phyloP scores from a whole-genome alignment of 53 echinoderm and acorn worm genomes.

The Pentamera pediparva region DNA sequence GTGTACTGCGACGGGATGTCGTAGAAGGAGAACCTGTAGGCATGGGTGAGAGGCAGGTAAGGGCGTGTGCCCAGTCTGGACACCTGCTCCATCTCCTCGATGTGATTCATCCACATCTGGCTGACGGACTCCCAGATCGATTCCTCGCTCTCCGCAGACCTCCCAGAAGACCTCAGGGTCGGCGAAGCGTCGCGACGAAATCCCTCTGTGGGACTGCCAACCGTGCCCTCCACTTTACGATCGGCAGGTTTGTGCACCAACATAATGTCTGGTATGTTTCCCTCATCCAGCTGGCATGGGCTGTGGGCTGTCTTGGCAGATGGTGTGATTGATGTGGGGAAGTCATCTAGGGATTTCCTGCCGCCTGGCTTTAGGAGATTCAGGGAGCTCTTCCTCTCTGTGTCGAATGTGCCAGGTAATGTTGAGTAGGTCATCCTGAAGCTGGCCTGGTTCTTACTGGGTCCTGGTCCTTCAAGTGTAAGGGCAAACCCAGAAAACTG shows the following conservation, averaged over 20 bases:
- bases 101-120: slow-evolving; percentile 62
- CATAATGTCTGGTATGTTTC: not conserved
- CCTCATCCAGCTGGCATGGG: not conserved
- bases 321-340: not conserved
- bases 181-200: not conserved
- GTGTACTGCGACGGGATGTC: slow-evolving; percentile 58
- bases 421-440: slow-evolving; percentile 87
- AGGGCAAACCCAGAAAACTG: slow-evolving; percentile 35
- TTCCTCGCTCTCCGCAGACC: slow-evolving; percentile 12
- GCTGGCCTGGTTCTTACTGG: slow-evolving; percentile 26
- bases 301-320: not conserved
- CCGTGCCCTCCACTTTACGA: not conserved
- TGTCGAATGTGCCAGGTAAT: slow-evolving; percentile 43
- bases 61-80: slow-evolving; percentile 26
- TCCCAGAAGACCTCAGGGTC: not conserved
- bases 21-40: slow-evolving; percentile 83
- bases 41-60: slow-evolving; percentile 59
- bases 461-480: slow-evolving; percentile 20
- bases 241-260: not conserved
- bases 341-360: not conserved
- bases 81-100: slow-evolving; percentile 43
- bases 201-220: not conserved
- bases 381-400: not conserved
- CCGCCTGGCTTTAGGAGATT: not conserved
- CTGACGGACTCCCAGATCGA: slow-evolving; percentile 63